phyloP scores from a whole-genome alignment of 2,888 invertebrate genomes.

The Macaria notata region DNA sequence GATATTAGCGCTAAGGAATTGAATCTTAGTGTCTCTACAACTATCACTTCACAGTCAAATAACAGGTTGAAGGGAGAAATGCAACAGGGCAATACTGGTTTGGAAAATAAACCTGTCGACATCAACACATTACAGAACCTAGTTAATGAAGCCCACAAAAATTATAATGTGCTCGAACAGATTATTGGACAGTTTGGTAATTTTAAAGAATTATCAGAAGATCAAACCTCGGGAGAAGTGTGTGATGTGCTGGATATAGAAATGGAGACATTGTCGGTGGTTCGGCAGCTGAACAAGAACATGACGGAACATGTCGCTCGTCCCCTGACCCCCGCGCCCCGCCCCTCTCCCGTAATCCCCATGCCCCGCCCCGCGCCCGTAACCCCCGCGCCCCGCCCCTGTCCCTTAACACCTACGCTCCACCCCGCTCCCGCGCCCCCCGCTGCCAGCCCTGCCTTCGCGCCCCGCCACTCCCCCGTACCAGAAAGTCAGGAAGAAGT shows the following conservation, averaged over 20 bases:
- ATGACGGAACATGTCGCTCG: constrained; percentile 1
- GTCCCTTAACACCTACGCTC: too few relatives aligned
- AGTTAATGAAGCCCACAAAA: too few relatives aligned
- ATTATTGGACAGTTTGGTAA: too few relatives aligned
- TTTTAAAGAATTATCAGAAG: too few relatives aligned
- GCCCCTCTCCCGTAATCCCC: too few relatives aligned
- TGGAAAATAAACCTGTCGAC: background rate
- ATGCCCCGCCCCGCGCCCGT: too few relatives aligned
- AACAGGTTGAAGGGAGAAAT: background rate
- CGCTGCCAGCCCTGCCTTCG: too few relatives aligned
- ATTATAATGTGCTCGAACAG: too few relatives aligned
- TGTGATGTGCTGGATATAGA: background rate
- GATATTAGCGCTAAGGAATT: background rate
- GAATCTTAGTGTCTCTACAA: background rate
- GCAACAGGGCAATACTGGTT: background rate
- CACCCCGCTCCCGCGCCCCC: too few relatives aligned
- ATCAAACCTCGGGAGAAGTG: background rate
- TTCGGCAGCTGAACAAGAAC: background rate
- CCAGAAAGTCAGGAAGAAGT: too few relatives aligned
- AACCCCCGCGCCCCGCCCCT: too few relatives aligned
- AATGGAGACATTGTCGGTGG: background rate
- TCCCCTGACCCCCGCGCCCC: background rate
- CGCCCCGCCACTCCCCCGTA: too few relatives aligned
- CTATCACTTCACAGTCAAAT: background rate
- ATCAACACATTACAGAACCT: background rate